Base-by-base conservation (phyloP, 2,888 invertebrate species). In the Achlya flavicornis region DNA sequence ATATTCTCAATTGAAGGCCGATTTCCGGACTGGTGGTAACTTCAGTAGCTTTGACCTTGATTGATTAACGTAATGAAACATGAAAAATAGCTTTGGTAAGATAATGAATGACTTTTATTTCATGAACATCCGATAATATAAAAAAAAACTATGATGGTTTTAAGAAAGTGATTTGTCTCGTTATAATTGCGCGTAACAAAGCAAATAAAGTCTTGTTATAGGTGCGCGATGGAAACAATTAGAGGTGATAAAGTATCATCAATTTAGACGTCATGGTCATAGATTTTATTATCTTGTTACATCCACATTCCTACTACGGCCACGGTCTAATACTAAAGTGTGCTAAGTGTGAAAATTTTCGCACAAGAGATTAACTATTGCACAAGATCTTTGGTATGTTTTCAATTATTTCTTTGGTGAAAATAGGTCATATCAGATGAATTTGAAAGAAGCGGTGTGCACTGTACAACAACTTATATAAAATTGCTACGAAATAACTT, bases 251-350 rank as follows among this genome's bases (percentile, higher is more conserved):
- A 12, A 46, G 62, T 62, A 58, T 61, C 61, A 61, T 60, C 61
- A 59, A 65, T 62, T 63, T 66, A 58, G n/a, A 73, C 75, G 81
- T 83, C 84, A 83, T 77, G 81, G 79, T 82, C 69, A 65, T 61
- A 70, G 78, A 75, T 66, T 83, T 78, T 64, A 68, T 71, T 73
- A 72, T 69, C 77, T 68, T 70, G 67, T 70, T 75, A 67, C 69
- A 67, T 71, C 68, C 67, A 70, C 70, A 67, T 77, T 71, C 69
- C 69, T 74, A 73, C 61, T 73, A 60, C 7, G 19, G 60, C 60
- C 26, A 77, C 77, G 84, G 74, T 82, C 82, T 78, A 77, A 72
- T 82, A 72, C 70, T 75, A 64, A 67, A 61, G 72, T 70, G 67
- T 70, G 57, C 57, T 63, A 57, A 61, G 67, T 57, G 63, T 69